A percentile compares a stretch with the other conserved stretches of the same genome.
These are phyloP conservation scores for Callospermophilus lateralis DNA, from an alignment of 2,113 vertebrate genomes.

Conservation along the genomic window DNA sequence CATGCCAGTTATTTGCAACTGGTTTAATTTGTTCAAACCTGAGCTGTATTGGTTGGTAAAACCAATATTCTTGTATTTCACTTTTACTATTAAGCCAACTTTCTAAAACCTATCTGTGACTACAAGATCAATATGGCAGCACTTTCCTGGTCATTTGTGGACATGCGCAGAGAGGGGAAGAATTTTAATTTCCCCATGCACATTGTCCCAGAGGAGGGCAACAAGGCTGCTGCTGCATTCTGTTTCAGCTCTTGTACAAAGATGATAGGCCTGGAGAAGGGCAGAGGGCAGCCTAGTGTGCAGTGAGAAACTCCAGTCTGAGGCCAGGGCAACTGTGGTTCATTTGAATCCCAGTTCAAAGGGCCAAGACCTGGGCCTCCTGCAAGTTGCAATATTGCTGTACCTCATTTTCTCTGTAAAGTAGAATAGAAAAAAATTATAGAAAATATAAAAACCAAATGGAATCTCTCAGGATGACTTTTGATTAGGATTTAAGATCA, in stretches of 20 bases:
- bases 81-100: neutral
- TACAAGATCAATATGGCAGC: neutral
- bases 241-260: neutral
- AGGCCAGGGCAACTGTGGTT: fast-evolving
- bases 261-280: neutral
- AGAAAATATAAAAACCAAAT: neutral
- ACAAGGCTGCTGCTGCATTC: neutral
- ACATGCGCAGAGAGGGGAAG: neutral
- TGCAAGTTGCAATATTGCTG: neutral
- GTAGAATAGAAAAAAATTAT: neutral
- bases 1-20: too few relatives aligned
- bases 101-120: neutral
- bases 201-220: too few relatives aligned
- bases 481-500: neutral
- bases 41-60: neutral
- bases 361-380: too few relatives aligned
- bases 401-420: neutral
- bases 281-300: fast-evolving
- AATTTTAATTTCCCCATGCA: neutral
- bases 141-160: neutral
- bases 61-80: neutral
- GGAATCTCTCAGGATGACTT: neutral
- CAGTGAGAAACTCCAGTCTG: neutral
- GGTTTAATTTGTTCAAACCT: neutral
- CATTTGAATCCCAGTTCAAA: neutral